phyloP scores from a whole-genome alignment of 2,888 invertebrate species.

The Scaptomyza cyrtandrae region DNA sequence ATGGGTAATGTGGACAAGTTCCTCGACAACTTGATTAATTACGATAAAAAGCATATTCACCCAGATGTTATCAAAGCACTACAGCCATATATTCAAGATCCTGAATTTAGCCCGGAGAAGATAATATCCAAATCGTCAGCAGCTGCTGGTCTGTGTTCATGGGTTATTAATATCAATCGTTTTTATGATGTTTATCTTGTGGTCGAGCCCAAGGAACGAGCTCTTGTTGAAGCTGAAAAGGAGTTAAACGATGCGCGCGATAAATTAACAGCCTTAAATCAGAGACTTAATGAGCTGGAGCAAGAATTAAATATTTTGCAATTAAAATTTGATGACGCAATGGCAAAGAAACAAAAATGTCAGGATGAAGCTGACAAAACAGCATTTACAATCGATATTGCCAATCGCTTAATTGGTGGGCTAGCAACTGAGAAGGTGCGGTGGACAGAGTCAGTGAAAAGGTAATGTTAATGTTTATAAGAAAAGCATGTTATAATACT shows the following conservation, averaged over 20 bases:
- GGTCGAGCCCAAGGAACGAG: constrained; percentile 95
- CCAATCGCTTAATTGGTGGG: constrained; percentile 96
- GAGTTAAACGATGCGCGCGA: constrained; percentile 93
- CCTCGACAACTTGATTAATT: constrained; percentile 91
- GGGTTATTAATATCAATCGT: constrained; percentile 96
- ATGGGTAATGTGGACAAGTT: constrained; percentile 97
- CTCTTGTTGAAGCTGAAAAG: constrained; percentile 93
- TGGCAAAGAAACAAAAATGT: constrained; percentile 94
- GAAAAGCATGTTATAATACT: no score
- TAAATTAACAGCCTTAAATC: constrained; percentile 90
- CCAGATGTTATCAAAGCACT: constrained; percentile 94
- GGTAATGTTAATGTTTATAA: constrained; percentile 71
- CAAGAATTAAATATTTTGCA: constrained; percentile 90
- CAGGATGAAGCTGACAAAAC: constrained; percentile 97
- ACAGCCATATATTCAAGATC: constrained; percentile 86
- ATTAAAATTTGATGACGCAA: constrained; percentile 93
- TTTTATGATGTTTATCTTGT: constrained; percentile 96
- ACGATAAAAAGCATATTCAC: constrained; percentile 97
- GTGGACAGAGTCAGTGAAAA: constrained; percentile 89
- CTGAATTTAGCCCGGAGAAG: constrained; percentile 93
- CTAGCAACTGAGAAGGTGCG: constrained; percentile 95
- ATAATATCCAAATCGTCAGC: constrained; percentile 94
- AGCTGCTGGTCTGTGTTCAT: constrained; percentile 96
- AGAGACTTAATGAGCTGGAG: constrained; percentile 89
- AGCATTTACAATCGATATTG: constrained; percentile 94